Evolutionary conservation across 2,888 invertebrate genomes (phyloP).

Genomic region (Neelides folsomi): DNA sequence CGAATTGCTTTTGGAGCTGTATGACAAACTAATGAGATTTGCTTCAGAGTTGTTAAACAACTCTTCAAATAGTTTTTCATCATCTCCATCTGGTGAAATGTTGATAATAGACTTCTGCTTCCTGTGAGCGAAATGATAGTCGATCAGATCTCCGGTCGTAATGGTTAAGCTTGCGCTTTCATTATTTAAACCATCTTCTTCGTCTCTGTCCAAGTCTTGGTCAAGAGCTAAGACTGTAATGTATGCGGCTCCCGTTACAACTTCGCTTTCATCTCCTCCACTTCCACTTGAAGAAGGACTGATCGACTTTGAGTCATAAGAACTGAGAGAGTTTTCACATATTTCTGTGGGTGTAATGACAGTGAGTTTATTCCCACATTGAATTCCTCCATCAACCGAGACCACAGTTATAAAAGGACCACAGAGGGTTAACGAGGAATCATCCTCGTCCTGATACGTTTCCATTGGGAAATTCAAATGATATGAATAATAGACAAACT

Average conservation of each 20-base stretch:
- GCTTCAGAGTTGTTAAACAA: not conserved
- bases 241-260: constrained; percentile 19
- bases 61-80: not conserved
- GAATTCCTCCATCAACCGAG: constrained; percentile 28
- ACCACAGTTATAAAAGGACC: constrained; percentile 33
- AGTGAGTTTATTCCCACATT: constrained; percentile 31
- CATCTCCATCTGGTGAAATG: constrained; percentile 14
- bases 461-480: too few relatives aligned
- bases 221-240: constrained; percentile 29
- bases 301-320: not conserved
- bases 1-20: too few relatives aligned
- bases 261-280: constrained; percentile 7
- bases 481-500: too few relatives aligned
- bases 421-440: not conserved
- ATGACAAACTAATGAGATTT: too few relatives aligned
- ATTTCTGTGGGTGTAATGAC: constrained; percentile 30
- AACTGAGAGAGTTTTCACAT: not conserved
- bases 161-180: constrained; percentile 18
- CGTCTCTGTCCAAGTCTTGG: constrained; percentile 12
- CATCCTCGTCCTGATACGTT: too few relatives aligned
- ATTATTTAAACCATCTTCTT: constrained; percentile 4
- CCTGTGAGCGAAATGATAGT: constrained; percentile 9
- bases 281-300: too few relatives aligned
- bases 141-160: constrained; percentile 6
- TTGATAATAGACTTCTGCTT: constrained; percentile 28